Conservation (phyloP, 2,113 vertebrate species). For the Neogale vison region DNA sequence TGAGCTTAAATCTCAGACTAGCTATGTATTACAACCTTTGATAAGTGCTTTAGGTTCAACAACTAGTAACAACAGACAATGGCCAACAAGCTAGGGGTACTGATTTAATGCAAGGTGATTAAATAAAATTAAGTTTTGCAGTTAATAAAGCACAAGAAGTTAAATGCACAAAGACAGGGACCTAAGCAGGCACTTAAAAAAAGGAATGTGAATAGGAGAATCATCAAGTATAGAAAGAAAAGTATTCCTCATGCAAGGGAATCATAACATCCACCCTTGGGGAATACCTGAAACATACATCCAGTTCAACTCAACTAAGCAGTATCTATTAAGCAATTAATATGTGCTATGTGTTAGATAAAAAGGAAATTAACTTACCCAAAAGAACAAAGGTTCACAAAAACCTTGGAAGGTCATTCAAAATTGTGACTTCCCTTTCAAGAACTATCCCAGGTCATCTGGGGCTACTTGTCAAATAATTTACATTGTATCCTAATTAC, state of each 20-base stretch:
- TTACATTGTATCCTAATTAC: not conserved
- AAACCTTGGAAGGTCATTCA: not conserved
- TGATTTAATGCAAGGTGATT: not conserved
- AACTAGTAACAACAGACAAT: not conserved
- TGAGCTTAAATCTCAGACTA: not conserved
- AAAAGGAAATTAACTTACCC: not conserved
- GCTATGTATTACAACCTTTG: not conserved
- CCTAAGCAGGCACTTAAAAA: not conserved
- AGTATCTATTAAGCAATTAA: not conserved
- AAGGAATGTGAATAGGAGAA: not conserved
- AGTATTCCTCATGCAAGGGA: not conserved
- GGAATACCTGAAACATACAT: not conserved
- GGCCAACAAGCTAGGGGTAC: no score
- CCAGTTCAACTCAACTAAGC: not conserved
- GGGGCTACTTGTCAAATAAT: not conserved
- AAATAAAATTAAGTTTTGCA: not conserved
- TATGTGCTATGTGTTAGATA: not conserved
- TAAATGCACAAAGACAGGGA: not conserved
- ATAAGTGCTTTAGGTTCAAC: not conserved
- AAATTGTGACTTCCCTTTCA: not conserved
- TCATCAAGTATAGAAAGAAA: not conserved
- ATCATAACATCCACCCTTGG: no score
- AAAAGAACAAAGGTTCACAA: not conserved
- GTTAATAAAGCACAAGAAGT: not conserved
- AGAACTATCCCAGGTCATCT: not conserved